Conservation (phyloP, 2,888 invertebrate species). For the Podotricha telesiphe region DNA sequence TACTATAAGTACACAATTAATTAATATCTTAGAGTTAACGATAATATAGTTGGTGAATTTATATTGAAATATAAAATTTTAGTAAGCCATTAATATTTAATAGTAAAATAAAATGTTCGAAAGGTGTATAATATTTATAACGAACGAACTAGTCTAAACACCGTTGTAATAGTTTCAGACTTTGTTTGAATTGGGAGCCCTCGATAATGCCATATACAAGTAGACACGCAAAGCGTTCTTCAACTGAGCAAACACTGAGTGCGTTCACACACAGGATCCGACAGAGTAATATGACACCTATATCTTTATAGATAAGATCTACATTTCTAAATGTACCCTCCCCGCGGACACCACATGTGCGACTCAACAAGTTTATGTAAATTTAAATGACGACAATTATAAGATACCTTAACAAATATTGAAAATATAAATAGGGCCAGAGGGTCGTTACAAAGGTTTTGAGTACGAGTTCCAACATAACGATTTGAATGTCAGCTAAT, state of each 20-base stretch:
- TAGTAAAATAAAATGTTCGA: not conserved
- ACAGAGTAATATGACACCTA: conserved; percentile 8
- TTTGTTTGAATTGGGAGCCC: conserved; percentile 45
- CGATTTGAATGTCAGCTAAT: not conserved
- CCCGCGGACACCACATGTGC: conserved; percentile 22
- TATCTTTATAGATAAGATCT: not conserved
- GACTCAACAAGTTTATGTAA: conserved; percentile 32
- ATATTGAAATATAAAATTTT: too few relatives aligned
- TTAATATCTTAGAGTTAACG: too few relatives aligned
- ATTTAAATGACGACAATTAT: conserved; percentile 33
- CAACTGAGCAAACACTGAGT: conserved; percentile 46
- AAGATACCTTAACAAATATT: conserved; percentile 30
- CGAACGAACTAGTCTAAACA: not conserved
- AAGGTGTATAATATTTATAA: not conserved
- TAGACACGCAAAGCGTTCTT: conserved; percentile 33
- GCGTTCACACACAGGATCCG: conserved; percentile 27
- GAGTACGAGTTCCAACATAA: not conserved
- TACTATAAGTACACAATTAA: too few relatives aligned
- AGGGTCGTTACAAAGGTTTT: not conserved
- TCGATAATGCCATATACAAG: conserved; percentile 25
- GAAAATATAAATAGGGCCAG: conserved; percentile 12
- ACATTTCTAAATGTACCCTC: not conserved
- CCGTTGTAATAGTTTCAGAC: conserved; percentile 30
- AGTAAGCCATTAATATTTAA: not conserved
- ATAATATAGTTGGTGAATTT: too few relatives aligned